Evolutionary conservation across 2,888 invertebrate species (phyloP), one percentile per base, ranked within the genome.

Genomic region (Drosophila birchii): DNA sequence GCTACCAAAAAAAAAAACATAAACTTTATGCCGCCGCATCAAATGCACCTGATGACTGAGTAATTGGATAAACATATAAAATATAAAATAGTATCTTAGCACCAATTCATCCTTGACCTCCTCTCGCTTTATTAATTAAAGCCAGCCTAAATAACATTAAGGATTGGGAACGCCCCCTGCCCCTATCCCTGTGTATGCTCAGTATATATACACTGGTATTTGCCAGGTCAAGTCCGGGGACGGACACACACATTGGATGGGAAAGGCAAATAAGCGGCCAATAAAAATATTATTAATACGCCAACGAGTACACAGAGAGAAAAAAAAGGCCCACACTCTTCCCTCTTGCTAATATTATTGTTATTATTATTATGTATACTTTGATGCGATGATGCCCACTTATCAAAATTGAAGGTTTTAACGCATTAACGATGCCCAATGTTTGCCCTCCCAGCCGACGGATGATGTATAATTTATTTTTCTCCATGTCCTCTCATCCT

Each of bases 231-330:
- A 75, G 36, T 34, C 44, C 9, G 57, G 38, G 63, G 49, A 58
- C 32, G 49, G 20, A 34, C 23, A 18, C 26, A 56, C 64, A 55
- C 47, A 53, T 18, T 53, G 43, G 9, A n/a, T 14, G 20, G 43
- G 18, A 69, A 51, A 86, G 81, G 79, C 81, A 86, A 84, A 84
- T 83, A 86, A 78, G 81, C 81, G 86, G 76, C 78, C 78, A 86
- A 84, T 84, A 84, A 86, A 84, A 84, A 78, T 84, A 84, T 84
- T 86, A 86, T 84, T 84, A 86, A 76, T 86, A 86, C 79, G 79
- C 80, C 79, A 76, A 61, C 66, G 68, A 78, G 71, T 32, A 53
- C 49, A 77, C 72, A 73, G 39, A 5, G 32, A 32, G 36, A 20
- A 26, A 34, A 43, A 43, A 44, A 23, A 32, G 12, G 6, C 8